Evolutionary conservation across 2,888 invertebrate species (phyloP).

Genomic region (Drosophila monieri): DNA sequence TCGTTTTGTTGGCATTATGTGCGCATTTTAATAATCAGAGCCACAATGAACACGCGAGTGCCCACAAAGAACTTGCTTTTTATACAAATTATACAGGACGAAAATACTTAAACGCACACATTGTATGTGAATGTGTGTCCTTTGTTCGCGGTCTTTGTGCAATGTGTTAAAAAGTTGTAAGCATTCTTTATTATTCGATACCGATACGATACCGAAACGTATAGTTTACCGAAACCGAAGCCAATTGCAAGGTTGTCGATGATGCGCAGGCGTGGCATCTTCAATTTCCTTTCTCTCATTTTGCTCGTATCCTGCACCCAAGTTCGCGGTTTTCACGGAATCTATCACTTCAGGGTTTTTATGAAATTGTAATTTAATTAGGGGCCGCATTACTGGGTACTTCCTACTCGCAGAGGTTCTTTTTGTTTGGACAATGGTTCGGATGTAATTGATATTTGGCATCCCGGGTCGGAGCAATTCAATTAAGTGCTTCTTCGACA

Average conservation of each 20-base stretch:
- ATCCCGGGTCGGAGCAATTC: slow-evolving; percentile 48
- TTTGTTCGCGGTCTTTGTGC: slow-evolving; percentile 65
- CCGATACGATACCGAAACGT: slow-evolving; percentile 14
- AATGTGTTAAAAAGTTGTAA: slow-evolving; percentile 77
- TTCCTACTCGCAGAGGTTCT: slow-evolving; percentile 38
- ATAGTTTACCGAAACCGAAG: slow-evolving; percentile 8
- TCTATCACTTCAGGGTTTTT: slow-evolving; percentile 23
- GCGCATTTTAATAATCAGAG: slow-evolving; percentile 57
- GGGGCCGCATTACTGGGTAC: slow-evolving; percentile 56
- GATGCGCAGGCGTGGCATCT: slow-evolving; percentile 60
- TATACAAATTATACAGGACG: slow-evolving; percentile 6
- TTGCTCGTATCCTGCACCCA: slow-evolving; percentile 66
- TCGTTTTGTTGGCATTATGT: slow-evolving; percentile 68
- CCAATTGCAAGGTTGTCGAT: slow-evolving; percentile 24
- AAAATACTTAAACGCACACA: neutral
- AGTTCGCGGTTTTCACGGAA: slow-evolving; percentile 12
- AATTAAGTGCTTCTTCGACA: slow-evolving; percentile 68
- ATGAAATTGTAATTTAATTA: slow-evolving; percentile 78
- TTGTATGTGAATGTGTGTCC: slow-evolving; percentile 18
- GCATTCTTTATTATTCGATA: slow-evolving; percentile 43
- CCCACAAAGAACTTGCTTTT: slow-evolving; percentile 51
- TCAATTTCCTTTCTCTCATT: slow-evolving; percentile 56
- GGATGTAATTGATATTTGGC: slow-evolving; percentile 74
- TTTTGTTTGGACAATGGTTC: slow-evolving; percentile 65
- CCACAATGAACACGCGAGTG: slow-evolving; percentile 76